These are phyloP conservation scores for Carposina sasakii DNA, from an alignment of 1,140 invertebrate species.

Conservation along the genomic window DNA sequence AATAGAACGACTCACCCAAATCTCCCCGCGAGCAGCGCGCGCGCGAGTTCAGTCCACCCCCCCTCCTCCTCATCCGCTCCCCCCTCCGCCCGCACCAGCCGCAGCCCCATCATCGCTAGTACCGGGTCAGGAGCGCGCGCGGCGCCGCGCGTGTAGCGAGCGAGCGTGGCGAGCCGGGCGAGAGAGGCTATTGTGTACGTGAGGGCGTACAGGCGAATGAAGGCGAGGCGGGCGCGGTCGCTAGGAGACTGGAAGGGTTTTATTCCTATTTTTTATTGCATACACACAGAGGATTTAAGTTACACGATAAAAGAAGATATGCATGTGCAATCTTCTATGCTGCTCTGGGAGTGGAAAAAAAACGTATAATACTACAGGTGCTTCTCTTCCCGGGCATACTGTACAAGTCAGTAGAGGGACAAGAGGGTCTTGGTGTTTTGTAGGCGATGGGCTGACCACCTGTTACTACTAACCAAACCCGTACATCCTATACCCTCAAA, in stretches of 20 bases:
- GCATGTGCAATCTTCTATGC: too few relatives aligned
- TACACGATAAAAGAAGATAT: too few relatives aligned
- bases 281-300: too few relatives aligned
- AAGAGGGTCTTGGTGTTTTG: too few relatives aligned
- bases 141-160: constrained; percentile 31
- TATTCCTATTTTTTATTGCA: too few relatives aligned
- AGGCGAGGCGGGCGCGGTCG: constrained; percentile 32
- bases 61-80: constrained; percentile 23
- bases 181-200: constrained; percentile 25
- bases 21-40: constrained; percentile 29
- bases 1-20: constrained; percentile 42
- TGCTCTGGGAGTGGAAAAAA: too few relatives aligned
- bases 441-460: too few relatives aligned
- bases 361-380: too few relatives aligned
- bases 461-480: too few relatives aligned
- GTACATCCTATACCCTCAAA: too few relatives aligned
- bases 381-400: too few relatives aligned
- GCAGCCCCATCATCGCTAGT: constrained; percentile 35
- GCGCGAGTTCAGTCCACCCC: constrained; percentile 37
- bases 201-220: constrained; percentile 34
- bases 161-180: constrained; percentile 27
- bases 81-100: constrained; percentile 37
- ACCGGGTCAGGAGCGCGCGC: constrained; percentile 17
- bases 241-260: constrained; percentile 32
- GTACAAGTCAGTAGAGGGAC: too few relatives aligned